phyloP scores from a whole-genome alignment of 2,113 vertebrate genomes.

The Actenoides hombroni region DNA sequence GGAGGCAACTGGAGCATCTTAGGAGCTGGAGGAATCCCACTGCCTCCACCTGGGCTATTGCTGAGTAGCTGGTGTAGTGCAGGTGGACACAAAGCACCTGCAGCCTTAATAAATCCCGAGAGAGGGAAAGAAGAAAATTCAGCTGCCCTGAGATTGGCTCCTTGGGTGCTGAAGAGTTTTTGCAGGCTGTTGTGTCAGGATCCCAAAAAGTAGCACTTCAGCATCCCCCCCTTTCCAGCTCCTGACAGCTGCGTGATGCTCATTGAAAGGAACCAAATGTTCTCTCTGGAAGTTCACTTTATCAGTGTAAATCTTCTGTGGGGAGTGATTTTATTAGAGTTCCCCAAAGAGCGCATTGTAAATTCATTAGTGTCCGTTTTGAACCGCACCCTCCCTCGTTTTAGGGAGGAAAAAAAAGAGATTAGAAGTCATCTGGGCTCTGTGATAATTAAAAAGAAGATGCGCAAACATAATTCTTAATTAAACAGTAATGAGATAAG shows the following conservation, averaged over 20 bases:
- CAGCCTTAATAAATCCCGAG: not conserved
- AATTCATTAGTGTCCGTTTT: conserved; percentile 73
- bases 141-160: not conserved
- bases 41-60: rapidly evolving
- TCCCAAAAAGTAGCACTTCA: not conserved
- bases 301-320: conserved; percentile 56
- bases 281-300: conserved; percentile 55
- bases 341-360: conserved; percentile 64
- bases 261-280: conserved; percentile 64
- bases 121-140: rapidly evolving
- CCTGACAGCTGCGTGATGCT: not conserved
- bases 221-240: not conserved
- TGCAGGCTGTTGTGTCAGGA: not conserved
- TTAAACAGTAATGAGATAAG: conserved; percentile 91
- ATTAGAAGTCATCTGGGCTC: conserved; percentile 81
- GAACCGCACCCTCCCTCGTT: conserved; percentile 45
- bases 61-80: not conserved
- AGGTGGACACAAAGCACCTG: not conserved
- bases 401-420: conserved; percentile 27
- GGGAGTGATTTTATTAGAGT: conserved; percentile 68
- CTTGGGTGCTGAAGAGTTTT: not conserved
- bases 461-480: conserved; percentile 89
- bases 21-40: not conserved
- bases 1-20: not conserved
- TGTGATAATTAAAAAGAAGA: conserved; percentile 86